Conservation (phyloP, 2,113 vertebrate species). For the Entelurus aequoreus region DNA sequence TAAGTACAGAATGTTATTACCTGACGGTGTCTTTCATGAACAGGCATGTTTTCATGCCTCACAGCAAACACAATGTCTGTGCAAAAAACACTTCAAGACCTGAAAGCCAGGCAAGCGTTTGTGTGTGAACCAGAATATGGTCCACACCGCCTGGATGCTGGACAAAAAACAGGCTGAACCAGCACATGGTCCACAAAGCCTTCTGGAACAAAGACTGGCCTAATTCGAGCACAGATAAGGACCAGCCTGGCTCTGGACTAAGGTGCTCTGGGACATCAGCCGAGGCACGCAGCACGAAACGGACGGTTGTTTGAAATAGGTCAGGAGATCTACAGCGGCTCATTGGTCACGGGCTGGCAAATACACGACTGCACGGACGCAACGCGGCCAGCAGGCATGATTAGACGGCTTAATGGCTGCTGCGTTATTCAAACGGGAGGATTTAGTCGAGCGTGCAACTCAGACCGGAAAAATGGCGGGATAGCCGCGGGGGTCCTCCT, state of each 20-base stretch:
- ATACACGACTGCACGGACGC: not conserved
- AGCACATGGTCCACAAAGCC: slow-evolving; percentile 25
- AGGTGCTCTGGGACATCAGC: slow-evolving; percentile 8
- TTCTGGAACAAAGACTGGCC: slow-evolving; percentile 48
- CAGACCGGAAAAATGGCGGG: slow-evolving; percentile 34
- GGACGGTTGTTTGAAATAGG: slow-evolving; percentile 53
- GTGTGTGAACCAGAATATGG: slow-evolving; percentile 9
- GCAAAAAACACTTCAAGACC: not conserved
- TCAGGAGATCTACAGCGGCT: slow-evolving; percentile 35
- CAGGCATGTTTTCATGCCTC: slow-evolving; percentile 36
- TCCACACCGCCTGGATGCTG: slow-evolving; percentile 19
- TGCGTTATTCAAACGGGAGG: slow-evolving; percentile 37
- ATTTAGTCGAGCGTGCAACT: slow-evolving; percentile 30
- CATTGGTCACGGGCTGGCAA: not conserved
- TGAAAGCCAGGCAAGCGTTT: not conserved
- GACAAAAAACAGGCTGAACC: slow-evolving; percentile 36
- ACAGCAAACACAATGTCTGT: slow-evolving; percentile 13
- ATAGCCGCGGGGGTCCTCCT: slow-evolving; percentile 17
- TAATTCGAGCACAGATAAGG: slow-evolving; percentile 39
- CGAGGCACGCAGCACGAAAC: slow-evolving; percentile 28
- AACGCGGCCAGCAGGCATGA: slow-evolving; percentile 37
- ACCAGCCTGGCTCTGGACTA: not conserved
- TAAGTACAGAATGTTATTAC: slow-evolving; percentile 26
- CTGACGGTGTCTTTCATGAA: slow-evolving; percentile 28
- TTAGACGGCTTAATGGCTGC: slow-evolving; percentile 44